A percentile compares a stretch with the other conserved stretches of the same genome.
These are phyloP conservation scores for Sarcoramphus papa DNA, from an alignment of 2,797 vertebrate genomes.

Conservation along the genomic window DNA sequence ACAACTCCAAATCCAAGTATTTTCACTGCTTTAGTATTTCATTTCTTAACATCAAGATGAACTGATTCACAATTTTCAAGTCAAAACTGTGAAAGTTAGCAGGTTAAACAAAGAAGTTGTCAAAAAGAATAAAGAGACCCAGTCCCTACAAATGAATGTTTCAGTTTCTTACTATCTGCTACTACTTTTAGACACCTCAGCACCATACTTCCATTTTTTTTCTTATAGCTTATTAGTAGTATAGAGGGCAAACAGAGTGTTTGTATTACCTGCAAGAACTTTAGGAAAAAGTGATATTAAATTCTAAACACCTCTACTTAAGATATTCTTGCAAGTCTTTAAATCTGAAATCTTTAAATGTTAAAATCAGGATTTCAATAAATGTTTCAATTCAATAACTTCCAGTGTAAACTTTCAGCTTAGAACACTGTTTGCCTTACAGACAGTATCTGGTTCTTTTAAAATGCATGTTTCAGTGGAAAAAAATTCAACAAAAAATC, in stretches of 20 bases:
- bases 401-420: not conserved
- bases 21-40: not conserved
- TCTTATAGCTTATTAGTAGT: not conserved
- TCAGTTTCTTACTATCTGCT: not conserved
- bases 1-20: not conserved
- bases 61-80: not conserved
- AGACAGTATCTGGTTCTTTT: not conserved
- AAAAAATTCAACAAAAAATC: not conserved
- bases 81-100: not conserved
- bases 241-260: not conserved
- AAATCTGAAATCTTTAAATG: not conserved
- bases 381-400: not conserved
- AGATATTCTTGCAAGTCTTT: not conserved
- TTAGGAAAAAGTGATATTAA: not conserved
- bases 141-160: not conserved
- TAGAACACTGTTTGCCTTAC: not conserved
- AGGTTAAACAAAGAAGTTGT: not conserved
- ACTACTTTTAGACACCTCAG: not conserved
- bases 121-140: not conserved
- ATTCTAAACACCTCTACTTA: not conserved
- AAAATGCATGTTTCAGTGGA: not conserved
- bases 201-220: rapidly evolving
- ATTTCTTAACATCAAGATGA: not conserved
- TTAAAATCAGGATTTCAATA: not conserved
- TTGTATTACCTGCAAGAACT: not conserved